Evolutionary conservation across 1,140 invertebrate genomes (phyloP).

Genomic region (Mercenaria mercenaria): DNA sequence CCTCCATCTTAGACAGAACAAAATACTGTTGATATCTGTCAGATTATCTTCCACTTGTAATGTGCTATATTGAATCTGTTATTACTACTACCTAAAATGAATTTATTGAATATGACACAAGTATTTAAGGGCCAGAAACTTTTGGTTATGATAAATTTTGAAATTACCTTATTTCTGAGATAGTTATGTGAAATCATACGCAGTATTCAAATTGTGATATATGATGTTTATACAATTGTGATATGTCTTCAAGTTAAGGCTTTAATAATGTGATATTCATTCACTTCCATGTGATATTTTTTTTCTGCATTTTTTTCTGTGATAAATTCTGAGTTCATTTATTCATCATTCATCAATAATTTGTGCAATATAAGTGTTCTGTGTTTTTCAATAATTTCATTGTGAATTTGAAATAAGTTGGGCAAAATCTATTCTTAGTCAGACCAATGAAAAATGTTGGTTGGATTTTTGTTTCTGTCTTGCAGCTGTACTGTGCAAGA

Average conservation of each 20-base stretch:
- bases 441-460: too few relatives aligned
- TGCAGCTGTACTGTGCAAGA: too few relatives aligned
- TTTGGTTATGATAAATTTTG: too few relatives aligned
- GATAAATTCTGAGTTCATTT: not conserved
- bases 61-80: too few relatives aligned
- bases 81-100: not conserved
- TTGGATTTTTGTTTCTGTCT: too few relatives aligned
- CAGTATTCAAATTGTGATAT: not conserved
- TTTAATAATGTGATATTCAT: not conserved
- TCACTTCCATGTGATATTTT: not conserved
- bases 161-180: too few relatives aligned
- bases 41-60: not conserved
- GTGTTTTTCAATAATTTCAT: slow-evolving; percentile 10
- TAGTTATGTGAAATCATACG: not conserved
- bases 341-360: not conserved
- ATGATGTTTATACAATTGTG: not conserved
- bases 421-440: too few relatives aligned
- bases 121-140: not conserved
- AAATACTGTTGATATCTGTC: slow-evolving; percentile 8
- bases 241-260: not conserved
- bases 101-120: not conserved
- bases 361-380: slow-evolving; percentile 19
- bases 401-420: not conserved
- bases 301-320: not conserved
- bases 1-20: slow-evolving; percentile 68